Conservation (phyloP, 2,888 invertebrate genomes). For the Bugulina stolonifera region DNA sequence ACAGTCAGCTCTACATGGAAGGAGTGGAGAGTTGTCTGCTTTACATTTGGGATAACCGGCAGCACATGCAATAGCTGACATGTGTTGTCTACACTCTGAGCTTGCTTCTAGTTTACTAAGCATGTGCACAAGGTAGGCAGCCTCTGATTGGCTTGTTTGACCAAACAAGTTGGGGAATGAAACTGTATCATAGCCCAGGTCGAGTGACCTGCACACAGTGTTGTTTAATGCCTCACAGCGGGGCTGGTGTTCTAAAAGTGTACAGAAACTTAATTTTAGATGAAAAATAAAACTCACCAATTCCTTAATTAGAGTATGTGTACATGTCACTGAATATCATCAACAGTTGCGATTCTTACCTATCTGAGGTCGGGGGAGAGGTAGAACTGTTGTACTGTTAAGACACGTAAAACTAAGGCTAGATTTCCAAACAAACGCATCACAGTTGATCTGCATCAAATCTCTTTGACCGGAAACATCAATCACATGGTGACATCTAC, state of each 20-base stretch:
- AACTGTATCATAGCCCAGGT: neutral
- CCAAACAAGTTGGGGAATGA: neutral
- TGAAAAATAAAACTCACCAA: too few relatives aligned
- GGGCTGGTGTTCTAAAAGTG: too few relatives aligned
- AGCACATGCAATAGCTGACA: neutral
- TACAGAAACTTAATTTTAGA: too few relatives aligned
- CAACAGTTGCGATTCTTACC: neutral
- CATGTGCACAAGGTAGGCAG: constrained; percentile 7
- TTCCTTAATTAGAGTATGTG: too few relatives aligned
- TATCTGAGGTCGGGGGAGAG: neutral
- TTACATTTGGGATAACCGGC: neutral
- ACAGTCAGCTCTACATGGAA: neutral
- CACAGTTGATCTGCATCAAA: neutral
- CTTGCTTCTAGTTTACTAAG: neutral
- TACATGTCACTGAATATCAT: neutral
- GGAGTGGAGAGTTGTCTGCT: neutral
- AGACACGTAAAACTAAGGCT: neutral
- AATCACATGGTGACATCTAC: neutral
- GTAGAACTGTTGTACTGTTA: neutral
- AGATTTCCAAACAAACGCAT: neutral
- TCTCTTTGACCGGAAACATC: neutral
- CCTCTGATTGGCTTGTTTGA: constrained; percentile 14
- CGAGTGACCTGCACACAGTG: neutral
- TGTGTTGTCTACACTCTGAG: neutral
- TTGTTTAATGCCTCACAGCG: neutral